Evolutionary conservation across 2,113 vertebrate genomes (phyloP).

Genomic region (Apteryx mantelli): DNA sequence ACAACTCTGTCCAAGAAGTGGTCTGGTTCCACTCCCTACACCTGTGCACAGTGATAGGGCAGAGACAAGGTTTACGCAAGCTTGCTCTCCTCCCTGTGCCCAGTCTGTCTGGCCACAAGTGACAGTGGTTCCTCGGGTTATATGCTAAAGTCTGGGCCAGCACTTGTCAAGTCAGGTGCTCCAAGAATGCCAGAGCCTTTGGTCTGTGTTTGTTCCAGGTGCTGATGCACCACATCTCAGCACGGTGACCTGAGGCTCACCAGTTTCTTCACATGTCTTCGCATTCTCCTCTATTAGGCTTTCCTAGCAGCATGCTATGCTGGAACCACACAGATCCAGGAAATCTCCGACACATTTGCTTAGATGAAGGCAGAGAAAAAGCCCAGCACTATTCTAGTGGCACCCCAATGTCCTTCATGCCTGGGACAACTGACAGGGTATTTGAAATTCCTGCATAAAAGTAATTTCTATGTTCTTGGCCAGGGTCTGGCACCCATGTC

Average conservation of each 20-base stretch:
- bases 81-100: background rate
- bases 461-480: background rate
- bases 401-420: background rate
- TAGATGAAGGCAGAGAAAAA: background rate
- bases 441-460: background rate
- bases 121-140: background rate
- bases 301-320: background rate
- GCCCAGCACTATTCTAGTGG: background rate
- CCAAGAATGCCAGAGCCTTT: background rate
- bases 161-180: background rate
- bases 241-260: background rate
- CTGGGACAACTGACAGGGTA: background rate
- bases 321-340: background rate
- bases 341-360: background rate
- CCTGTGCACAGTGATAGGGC: background rate
- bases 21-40: background rate
- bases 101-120: background rate
- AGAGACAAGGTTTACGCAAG: background rate
- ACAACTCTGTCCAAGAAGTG: background rate
- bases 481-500: background rate
- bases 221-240: background rate
- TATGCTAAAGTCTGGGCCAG: background rate
- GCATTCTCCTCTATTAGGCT: background rate
- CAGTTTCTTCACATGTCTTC: accelerated
- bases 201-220: background rate